A percentile compares a stretch with the other conserved stretches of the same genome.
Evolutionary conservation across 2,797 vertebrate species (phyloP).

Genomic region (Scarus forsteni): DNA sequence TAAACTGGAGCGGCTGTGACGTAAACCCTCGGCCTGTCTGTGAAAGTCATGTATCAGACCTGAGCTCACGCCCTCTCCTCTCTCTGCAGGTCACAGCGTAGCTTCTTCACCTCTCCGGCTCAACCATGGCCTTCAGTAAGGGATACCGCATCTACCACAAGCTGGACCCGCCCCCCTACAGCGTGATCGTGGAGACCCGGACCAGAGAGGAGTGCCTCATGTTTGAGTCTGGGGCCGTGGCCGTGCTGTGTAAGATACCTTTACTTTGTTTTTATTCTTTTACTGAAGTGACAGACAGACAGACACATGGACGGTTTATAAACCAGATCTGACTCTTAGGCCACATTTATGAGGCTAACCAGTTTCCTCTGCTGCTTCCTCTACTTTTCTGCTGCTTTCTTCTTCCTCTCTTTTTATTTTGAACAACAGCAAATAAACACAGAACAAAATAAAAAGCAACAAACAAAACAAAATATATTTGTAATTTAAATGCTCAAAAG

Average conservation of each 20-base stretch:
- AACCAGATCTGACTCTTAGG: too few species aligned
- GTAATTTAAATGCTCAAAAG: too few species aligned
- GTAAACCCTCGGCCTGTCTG: constrained; percentile 12
- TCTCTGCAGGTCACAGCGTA: constrained; percentile 65
- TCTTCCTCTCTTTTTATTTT: too few species aligned
- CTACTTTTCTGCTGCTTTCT: too few species aligned
- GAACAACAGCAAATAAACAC: too few species aligned
- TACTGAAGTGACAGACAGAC: background rate
- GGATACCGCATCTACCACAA: constrained; percentile 98
- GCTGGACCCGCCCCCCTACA: constrained; percentile 95
- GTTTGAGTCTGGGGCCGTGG: constrained; percentile 98
- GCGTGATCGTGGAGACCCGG: constrained; percentile 94
- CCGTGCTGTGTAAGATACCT: constrained; percentile 93
- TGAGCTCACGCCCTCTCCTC: constrained; percentile 4
- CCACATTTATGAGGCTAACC: too few species aligned
- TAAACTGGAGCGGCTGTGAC: too few species aligned
- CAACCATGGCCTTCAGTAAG: constrained; percentile 97
- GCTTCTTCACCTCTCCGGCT: constrained; percentile 60
- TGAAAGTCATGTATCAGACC: constrained; percentile 1
- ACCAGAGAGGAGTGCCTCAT: constrained; percentile 95
- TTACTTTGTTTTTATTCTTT: constrained; percentile 44
- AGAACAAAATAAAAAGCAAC: too few species aligned
- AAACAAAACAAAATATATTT: too few species aligned
- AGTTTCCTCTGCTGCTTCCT: too few species aligned
- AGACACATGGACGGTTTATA: too few species aligned